Percentiles rank a stretch among this genome's conserved stretches.
Evolutionary conservation across 2,888 invertebrate genomes (phyloP).

Genomic region (Thymelicus sylvestris): DNA sequence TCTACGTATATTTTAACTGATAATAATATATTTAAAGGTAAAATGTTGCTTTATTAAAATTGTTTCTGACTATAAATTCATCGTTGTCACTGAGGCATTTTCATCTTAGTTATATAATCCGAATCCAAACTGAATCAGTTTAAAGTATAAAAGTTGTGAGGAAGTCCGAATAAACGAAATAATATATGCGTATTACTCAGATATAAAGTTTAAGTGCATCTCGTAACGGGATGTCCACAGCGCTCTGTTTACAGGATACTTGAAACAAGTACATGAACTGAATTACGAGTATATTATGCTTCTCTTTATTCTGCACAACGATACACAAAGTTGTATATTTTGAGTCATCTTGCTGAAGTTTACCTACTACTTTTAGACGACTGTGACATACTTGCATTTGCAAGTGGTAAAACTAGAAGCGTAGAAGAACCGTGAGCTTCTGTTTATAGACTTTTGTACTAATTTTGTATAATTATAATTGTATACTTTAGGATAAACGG

Average conservation of each 20-base stretch:
- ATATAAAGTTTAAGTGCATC: conserved; percentile 7
- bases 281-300: conserved; percentile 9
- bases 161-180: background rate
- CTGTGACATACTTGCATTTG: no score
- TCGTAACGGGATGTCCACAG: conserved; percentile 16
- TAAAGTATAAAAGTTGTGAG: background rate
- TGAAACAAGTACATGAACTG: conserved; percentile 13
- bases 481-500: no score
- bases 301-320: conserved; percentile 1
- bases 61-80: no score
- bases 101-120: no score
- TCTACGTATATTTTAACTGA: no score
- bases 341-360: background rate
- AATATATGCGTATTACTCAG: background rate
- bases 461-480: no score
- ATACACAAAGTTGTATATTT: background rate
- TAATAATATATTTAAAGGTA: no score
- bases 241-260: conserved; percentile 25
- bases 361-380: background rate
- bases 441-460: background rate
- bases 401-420: no score
- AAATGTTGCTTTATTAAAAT: no score
- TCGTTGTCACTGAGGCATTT: no score
- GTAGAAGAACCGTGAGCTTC: no score
- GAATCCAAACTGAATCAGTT: no score